phyloP scores from a whole-genome alignment of 2,888 invertebrate genomes.

The Orchesella flavescens region DNA sequence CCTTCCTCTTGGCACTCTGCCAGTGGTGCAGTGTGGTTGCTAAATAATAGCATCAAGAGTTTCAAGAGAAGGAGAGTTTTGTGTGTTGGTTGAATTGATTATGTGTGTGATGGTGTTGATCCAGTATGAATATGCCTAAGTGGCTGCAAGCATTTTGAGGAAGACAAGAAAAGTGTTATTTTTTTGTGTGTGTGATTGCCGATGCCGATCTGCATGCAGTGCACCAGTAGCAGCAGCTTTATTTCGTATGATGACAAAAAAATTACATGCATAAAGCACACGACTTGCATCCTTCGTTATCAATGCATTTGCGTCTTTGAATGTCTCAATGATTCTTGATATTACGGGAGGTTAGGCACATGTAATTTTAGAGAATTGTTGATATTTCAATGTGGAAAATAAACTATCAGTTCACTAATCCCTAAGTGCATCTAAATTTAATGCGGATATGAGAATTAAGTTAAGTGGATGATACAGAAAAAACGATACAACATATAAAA shows the following conservation, averaged over 20 bases:
- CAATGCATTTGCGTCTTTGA: no score
- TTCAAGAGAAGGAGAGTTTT: background rate
- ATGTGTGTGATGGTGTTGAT: background rate
- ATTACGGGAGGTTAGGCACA: no score
- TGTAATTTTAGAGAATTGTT: no score
- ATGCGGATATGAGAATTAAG: conserved; percentile 3
- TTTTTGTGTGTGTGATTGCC: no score
- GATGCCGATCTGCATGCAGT: no score
- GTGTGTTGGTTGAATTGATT: background rate
- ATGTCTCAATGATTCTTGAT: no score
- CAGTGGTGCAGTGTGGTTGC: background rate
- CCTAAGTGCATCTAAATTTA: background rate
- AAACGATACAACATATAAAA: background rate
- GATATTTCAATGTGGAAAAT: no score
- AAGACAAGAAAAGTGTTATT: background rate
- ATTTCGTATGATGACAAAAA: background rate
- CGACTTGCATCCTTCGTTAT: background rate
- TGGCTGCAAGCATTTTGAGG: no score
- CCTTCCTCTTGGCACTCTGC: conserved; percentile 30
- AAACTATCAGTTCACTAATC: no score
- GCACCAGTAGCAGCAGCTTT: background rate
- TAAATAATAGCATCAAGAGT: background rate
- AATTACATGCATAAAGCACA: background rate
- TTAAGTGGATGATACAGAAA: background rate
- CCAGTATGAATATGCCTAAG: background rate